These are phyloP conservation scores for Hippoglossus stenolepis DNA, from an alignment of 2,113 vertebrate species.

Conservation along the genomic window DNA sequence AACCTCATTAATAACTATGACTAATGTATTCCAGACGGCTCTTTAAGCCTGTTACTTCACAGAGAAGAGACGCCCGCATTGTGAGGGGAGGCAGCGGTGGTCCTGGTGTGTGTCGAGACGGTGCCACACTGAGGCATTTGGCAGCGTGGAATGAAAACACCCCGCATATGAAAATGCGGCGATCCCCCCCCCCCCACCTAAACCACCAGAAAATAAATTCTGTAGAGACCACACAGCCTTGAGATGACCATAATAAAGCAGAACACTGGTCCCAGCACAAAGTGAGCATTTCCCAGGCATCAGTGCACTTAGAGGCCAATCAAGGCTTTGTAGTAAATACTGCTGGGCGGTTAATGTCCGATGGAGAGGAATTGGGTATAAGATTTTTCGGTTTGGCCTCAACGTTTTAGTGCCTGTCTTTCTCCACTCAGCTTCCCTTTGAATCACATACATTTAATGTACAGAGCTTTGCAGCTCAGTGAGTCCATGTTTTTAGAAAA, in stretches of 20 bases:
- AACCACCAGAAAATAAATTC: constrained; percentile 54
- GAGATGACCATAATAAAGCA: constrained; percentile 70
- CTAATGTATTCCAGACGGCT: constrained; percentile 80
- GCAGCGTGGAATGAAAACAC: constrained; percentile 65
- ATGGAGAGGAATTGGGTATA: constrained; percentile 33
- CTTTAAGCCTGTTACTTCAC: constrained; percentile 62
- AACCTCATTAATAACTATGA: constrained; percentile 75
- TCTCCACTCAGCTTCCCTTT: constrained; percentile 18
- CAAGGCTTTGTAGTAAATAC: constrained; percentile 69
- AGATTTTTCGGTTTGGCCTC: constrained; percentile 48
- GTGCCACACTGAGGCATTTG: constrained; percentile 64
- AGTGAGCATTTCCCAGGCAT: constrained; percentile 69
- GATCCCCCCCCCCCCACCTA: constrained; percentile 24
- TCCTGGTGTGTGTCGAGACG: constrained; percentile 63
- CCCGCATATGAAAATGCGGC: constrained; percentile 57
- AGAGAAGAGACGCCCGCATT: constrained; percentile 38
- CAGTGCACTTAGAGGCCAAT: constrained; percentile 49
- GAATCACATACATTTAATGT: constrained; percentile 14
- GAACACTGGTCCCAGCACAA: constrained; percentile 65
- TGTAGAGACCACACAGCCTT: constrained; percentile 71
- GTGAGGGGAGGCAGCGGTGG: constrained; percentile 40
- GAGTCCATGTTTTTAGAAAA: neutral
- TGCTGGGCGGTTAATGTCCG: constrained; percentile 60
- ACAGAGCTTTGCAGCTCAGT: neutral
- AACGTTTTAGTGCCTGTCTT: constrained; percentile 17